Base-by-base conservation (phyloP, 1,140 invertebrate species). In the Ladona fulva region DNA sequence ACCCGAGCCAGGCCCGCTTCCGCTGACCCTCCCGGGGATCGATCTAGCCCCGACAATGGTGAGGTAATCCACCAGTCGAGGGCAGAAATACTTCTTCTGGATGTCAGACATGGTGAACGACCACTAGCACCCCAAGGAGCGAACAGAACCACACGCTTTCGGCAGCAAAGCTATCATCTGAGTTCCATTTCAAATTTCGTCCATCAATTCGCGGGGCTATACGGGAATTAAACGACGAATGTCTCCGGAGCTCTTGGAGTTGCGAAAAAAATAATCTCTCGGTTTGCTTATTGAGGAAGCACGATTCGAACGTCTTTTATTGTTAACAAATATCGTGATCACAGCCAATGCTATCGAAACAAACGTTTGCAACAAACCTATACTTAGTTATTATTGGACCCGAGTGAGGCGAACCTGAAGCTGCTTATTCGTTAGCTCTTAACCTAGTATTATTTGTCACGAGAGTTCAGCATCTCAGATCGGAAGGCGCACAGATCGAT, bases 51-150 rank as follows among this genome's bases (percentile, higher is more conserved):
- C 97, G 79, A 99, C 96, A 80, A 99, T 96, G 79, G 97, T 94
- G 84, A 99, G 89, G 87, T 99, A 99, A 89, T 99, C 98, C 83
- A 94, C 91, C 82, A 95, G 86, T 80, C 93, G 90, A 81, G 93
- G 93, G 84, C 93, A 95, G 81, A 95, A 84, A 83, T 91, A 92
- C 83, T 93, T 92, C 83, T 92, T 92, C 84, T 94, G 92, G 83
- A 90, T 87, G 83, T 92, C 91, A 75, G 79, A 77, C 79, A 79
- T 80, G 6, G 1, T 78, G 52, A 66, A 52, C 10, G 19, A 11
- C 10, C 52, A 66, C 52, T 66, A 66, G 1, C 14, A 12, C 52
- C 1, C 29, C 8, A n/a, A n/a, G n/a, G n/a, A 37, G 29, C 29
- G 29, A 37, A 37, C 29, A 37, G 29, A 37, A 37, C 29, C 3